These are phyloP conservation scores for Aptenodytes patagonicus DNA, from an alignment of 2,113 vertebrate species.

Conservation along the genomic window DNA sequence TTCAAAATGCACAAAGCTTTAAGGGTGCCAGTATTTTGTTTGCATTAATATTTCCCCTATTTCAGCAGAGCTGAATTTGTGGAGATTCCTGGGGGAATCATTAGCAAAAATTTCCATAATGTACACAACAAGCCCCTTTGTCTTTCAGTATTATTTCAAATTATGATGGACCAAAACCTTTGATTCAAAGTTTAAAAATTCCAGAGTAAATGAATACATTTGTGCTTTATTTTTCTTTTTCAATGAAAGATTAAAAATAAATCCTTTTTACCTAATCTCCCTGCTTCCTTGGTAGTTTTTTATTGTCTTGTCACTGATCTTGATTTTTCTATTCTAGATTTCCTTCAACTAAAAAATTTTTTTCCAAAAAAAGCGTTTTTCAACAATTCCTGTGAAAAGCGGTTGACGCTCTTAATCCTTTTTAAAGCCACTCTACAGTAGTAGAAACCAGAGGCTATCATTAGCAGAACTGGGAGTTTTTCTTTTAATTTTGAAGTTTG, in stretches of 20 bases:
- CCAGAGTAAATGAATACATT: background rate
- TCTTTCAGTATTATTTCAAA: background rate
- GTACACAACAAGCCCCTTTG: background rate
- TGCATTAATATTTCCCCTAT: background rate
- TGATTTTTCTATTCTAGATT: background rate
- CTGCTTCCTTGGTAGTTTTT: background rate
- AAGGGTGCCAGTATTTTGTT: background rate
- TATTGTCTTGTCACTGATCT: background rate
- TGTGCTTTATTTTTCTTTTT: background rate
- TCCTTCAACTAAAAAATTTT: background rate
- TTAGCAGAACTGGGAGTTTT: background rate
- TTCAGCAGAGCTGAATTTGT: background rate
- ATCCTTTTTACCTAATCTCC: background rate
- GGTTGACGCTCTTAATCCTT: background rate
- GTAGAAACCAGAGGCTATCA: background rate
- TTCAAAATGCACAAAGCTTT: background rate
- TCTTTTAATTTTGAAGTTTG: background rate
- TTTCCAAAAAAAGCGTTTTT: background rate
- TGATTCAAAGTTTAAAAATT: background rate
- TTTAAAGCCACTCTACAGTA: background rate
- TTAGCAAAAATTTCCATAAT: background rate
- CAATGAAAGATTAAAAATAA: background rate
- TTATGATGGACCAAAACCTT: background rate
- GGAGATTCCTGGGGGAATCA: background rate
- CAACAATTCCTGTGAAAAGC: background rate